Conservation (phyloP, 2,888 invertebrate genomes). For the Pammene aurita region DNA sequence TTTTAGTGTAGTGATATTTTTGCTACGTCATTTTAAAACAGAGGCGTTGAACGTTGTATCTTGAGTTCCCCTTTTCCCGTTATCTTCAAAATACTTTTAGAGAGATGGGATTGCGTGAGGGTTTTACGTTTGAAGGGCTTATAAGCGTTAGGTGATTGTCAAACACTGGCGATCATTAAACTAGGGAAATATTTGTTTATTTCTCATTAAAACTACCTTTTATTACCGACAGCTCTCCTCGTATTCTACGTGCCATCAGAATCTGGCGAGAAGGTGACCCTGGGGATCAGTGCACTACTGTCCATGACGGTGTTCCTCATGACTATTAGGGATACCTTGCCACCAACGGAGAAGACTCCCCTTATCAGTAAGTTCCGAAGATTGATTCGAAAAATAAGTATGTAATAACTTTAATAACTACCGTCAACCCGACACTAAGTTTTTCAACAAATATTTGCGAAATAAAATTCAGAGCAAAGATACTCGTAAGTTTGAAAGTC, state of each 20-base stretch:
- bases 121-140: neutral
- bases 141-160: neutral
- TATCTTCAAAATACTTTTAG: neutral
- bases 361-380: constrained; percentile 87
- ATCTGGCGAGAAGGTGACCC: constrained; percentile 93
- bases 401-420: too few relatives aligned
- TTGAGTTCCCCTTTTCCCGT: neutral
- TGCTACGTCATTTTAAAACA: neutral
- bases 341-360: constrained; percentile 94
- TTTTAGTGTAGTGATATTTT: too few relatives aligned
- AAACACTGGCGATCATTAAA: neutral
- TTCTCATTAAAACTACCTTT: neutral
- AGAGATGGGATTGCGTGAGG: neutral
- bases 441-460: constrained; percentile 3
- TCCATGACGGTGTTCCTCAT: constrained; percentile 95
- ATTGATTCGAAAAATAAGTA: neutral
- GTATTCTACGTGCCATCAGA: constrained; percentile 95
- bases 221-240: constrained; percentile 84
- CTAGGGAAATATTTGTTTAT: neutral
- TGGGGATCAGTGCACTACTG: constrained; percentile 93
- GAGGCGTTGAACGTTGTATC: too few relatives aligned
- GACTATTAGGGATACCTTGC: constrained; percentile 93
- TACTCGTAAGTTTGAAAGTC: neutral
- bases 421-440: neutral
- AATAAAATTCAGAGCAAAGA: constrained; percentile 3